Base-by-base conservation (phyloP, 2,113 vertebrate genomes). In the Mastomys coucha region DNA sequence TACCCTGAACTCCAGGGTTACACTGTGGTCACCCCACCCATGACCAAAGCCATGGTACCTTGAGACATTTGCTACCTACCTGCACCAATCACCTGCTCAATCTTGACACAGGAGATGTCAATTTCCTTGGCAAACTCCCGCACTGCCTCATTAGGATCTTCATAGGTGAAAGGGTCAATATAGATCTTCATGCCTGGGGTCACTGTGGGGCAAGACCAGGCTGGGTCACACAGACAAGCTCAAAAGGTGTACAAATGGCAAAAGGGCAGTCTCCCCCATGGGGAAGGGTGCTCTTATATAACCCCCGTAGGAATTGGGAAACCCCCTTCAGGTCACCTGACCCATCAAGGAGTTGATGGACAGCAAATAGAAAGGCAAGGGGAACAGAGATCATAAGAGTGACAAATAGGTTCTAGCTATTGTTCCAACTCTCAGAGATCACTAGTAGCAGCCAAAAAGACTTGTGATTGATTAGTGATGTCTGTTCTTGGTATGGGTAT, bases 171-270 rank as follows among this genome's bases (percentile, higher is more conserved):
- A 0, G 99, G 99, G 97, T 99, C 99, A 0, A 99, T 99, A 95
- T 99, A 99, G 97, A 99, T 99, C 98, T 99, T 99, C 99, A 99
- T 99, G 95, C 99, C 99, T 78, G 99, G 99, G 78, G 99, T 99
- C 99, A 99, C 99, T 99, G 97, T 22, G 92, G 75, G 75, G 98
- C 33, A 97, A 98, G 96, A 95, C 53, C 63, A 94, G 86, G 72
- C 93, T 94, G 6, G 45, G 97, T 97, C 96, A 98, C 92, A 90
- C 12, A 91, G 77, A 80, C 13, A 91, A 93, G 86, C n/a, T 93
- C 39, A 65, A 42, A 63, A 81, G 51, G 82, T 5, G 33, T 56
- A 90, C 73, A 96, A 58, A 78, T 0, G 88, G n/a, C 72, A 90
- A 39, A 11, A 69, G 0, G 6, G 58, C 33, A 95, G 69, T 45